Conservation (phyloP, 2,888 invertebrate genomes). For the Pseudoips prasinana region DNA sequence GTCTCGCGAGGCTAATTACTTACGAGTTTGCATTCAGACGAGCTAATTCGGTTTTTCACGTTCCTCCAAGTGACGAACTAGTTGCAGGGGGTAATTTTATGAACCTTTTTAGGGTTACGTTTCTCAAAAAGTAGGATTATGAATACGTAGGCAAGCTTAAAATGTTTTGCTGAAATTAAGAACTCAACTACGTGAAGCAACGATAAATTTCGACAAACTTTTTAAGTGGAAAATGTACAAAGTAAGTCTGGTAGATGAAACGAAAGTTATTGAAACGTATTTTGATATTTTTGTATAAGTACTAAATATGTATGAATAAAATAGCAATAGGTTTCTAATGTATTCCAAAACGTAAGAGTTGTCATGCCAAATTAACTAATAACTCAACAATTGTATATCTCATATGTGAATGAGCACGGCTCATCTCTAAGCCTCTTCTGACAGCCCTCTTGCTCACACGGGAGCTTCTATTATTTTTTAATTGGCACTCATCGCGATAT, state of each 20-base stretch:
- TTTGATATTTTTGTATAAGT: not conserved
- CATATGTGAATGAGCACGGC: constrained; percentile 33
- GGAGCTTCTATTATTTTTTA: constrained; percentile 75
- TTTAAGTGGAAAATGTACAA: too few relatives aligned
- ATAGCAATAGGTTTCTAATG: not conserved
- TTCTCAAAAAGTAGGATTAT: constrained; percentile 18
- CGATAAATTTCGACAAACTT: too few relatives aligned
- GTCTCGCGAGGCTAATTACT: constrained; percentile 81
- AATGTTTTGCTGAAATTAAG: too few relatives aligned
- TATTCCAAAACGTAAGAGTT: not conserved
- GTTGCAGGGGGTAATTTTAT: constrained; percentile 43
- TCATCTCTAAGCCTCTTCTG: constrained; percentile 60
- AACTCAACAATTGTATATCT: constrained; percentile 18
- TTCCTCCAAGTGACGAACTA: constrained; percentile 62
- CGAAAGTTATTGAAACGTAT: too few relatives aligned
- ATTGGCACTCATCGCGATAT: constrained; percentile 73
- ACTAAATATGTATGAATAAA: not conserved
- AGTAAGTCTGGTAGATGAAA: too few relatives aligned
- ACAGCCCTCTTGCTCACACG: constrained; percentile 60
- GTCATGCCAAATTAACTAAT: constrained; percentile 20
- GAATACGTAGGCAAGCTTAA: not conserved
- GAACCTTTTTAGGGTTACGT: constrained; percentile 33
- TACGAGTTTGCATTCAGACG: constrained; percentile 76
- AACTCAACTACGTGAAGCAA: too few relatives aligned
- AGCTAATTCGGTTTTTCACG: constrained; percentile 77